phyloP scores from a whole-genome alignment of 92 coral and sea anemone genomes.

The Umimayanthus chanpuru region DNA sequence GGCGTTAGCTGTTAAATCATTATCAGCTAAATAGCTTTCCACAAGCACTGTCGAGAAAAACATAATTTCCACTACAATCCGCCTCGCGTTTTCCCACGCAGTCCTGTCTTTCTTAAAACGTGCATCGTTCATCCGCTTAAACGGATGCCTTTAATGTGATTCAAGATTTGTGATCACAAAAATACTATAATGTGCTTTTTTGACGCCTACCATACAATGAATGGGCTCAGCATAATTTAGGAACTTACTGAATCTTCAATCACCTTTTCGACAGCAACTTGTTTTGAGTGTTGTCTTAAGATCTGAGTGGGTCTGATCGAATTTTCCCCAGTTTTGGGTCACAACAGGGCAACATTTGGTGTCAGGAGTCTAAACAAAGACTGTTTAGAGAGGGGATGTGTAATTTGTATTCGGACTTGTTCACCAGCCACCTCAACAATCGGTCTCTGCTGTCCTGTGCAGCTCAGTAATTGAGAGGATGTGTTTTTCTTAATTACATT shows the following conservation, averaged over 20 bases:
- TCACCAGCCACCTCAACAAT: conserved; percentile 22
- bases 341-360: neutral
- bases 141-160: conserved; percentile 54
- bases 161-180: conserved; percentile 38
- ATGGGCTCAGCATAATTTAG: neutral
- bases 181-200: conserved; percentile 24
- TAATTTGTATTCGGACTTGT: conserved; percentile 77
- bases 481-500: conserved; percentile 94
- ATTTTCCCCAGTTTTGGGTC: conserved; percentile 1
- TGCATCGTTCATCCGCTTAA: conserved; percentile 22
- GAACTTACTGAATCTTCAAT: conserved; percentile 22
- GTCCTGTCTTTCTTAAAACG: conserved; percentile 32
- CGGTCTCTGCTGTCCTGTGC: conserved; percentile 19
- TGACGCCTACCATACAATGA: neutral
- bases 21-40: conserved; percentile 86
- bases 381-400: conserved; percentile 75
- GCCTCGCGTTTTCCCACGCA: conserved; percentile 70
- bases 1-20: conserved; percentile 92
- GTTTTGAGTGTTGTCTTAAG: conserved; percentile 13
- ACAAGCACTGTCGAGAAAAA: conserved; percentile 71
- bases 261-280: conserved; percentile 17
- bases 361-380: conserved; percentile 67
- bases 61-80: conserved; percentile 73
- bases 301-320: conserved; percentile 9
- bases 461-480: conserved; percentile 89